Evolutionary conservation across 2,113 vertebrate genomes (phyloP), one percentile per base, ranked within the genome.

Genomic region (Tetraodon nigroviridis): DNA sequence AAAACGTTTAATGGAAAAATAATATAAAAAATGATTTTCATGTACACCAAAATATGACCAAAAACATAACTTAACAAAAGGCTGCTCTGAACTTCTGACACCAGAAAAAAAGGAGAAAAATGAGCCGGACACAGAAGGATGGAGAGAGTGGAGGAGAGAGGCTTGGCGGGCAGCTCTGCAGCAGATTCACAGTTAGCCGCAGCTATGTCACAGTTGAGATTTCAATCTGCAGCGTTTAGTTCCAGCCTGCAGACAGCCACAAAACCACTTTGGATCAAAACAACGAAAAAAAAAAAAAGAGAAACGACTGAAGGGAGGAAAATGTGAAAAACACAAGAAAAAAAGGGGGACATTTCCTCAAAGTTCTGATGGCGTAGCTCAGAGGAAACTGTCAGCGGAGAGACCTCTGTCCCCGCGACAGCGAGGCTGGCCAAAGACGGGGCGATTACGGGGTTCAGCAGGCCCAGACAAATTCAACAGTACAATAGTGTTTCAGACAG

Each of bases 181-280:
- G 86, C 76, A 88, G 86, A 88, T 91, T 92, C 90, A 92, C 90
- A 92, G 90, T 92, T 90, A 87, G 81, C 88, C 83, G 88, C 85
- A 87, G 83, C 73, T 78, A 83, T 81, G 84, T 91, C 89, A 92
- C 90, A 91, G 90, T 90, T 81, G 79, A 89, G 86, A 90, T 86
- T 87, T 89, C 80, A 84, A 88, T 90, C 89, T 84, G 87, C 84
- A 88, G 88, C 83, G 58, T 87, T 86, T 82, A 76, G 86, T 88
- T 89, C 84, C 76, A 85, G 80, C 64, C 78, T 73, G 78, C 83
- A 85, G 71, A 87, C 71, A 84, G 83, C 89, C 86, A 76, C 80
- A 74, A 84, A 88, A 86, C 80, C 80, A 55, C 77, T 83, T 64
- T 71, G 69, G 77, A 76, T 83, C 76, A 77, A 76, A 78, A 82